Conservation (phyloP, 2,888 invertebrate species). For the Portevinia maculata region DNA sequence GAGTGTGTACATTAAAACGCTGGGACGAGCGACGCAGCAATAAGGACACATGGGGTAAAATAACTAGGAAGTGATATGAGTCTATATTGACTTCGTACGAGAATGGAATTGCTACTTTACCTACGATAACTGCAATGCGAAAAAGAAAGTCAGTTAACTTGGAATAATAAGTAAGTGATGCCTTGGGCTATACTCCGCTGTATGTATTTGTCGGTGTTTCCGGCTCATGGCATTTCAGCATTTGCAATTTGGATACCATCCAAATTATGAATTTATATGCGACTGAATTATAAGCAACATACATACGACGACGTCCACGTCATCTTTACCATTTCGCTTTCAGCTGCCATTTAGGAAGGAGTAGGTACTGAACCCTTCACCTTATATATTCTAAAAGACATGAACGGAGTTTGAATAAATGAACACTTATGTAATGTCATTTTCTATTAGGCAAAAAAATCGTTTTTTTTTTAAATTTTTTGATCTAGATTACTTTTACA, state of each 20-base stretch:
- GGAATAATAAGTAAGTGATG: constrained; percentile 1
- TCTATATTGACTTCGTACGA: constrained; percentile 49
- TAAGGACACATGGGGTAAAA: constrained; percentile 4
- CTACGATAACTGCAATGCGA: constrained; percentile 53
- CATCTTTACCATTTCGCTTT: not conserved
- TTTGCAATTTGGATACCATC: constrained; percentile 60
- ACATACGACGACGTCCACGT: not conserved
- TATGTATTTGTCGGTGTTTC: constrained; percentile 53
- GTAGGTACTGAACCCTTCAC: not conserved
- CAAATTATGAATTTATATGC: constrained; percentile 65
- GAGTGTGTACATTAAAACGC: constrained; percentile 2
- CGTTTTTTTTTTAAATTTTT: too few relatives aligned
- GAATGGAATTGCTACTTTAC: constrained; percentile 14
- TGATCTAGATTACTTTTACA: too few relatives aligned
- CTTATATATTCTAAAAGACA: not conserved
- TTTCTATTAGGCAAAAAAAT: too few relatives aligned
- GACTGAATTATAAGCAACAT: constrained; percentile 18
- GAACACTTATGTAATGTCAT: too few relatives aligned
- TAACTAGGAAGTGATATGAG: constrained; percentile 51
- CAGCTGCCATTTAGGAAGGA: not conserved
- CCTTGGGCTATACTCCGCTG: constrained; percentile 23
- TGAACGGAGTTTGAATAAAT: too few relatives aligned
- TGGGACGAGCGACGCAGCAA: not conserved
- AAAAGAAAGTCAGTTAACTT: constrained; percentile 57
- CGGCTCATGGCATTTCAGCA: constrained; percentile 54